These are phyloP conservation scores for Grus americana DNA, from an alignment of 2,113 vertebrate genomes.

Conservation along the genomic window DNA sequence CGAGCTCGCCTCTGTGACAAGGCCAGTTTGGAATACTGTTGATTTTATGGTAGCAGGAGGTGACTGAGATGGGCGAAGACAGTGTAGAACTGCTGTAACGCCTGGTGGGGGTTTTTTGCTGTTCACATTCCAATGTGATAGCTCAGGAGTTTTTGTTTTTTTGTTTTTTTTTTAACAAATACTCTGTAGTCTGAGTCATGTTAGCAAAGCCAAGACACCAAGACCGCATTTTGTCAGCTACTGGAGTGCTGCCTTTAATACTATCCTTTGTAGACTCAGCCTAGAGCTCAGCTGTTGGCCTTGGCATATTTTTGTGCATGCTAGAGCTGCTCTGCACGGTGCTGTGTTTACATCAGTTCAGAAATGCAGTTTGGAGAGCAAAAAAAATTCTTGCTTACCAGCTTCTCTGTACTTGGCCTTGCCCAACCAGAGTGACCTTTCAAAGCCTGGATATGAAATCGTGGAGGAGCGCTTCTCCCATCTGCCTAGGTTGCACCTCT, in stretches of 20 bases:
- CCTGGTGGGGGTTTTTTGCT: neutral
- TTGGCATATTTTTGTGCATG: neutral
- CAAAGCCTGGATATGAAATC: fast-evolving
- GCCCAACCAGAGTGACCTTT: neutral
- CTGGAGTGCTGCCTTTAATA: neutral
- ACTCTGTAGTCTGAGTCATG: neutral
- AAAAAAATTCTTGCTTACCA: neutral
- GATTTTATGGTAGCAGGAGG: neutral
- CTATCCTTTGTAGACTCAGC: neutral
- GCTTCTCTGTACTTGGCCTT: neutral
- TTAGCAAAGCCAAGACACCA: neutral
- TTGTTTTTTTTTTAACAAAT: neutral
- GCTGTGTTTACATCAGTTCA: neutral
- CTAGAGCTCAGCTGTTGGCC: neutral
- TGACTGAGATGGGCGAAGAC: neutral
- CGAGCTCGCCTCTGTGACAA: fast-evolving
- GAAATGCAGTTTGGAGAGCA: neutral
- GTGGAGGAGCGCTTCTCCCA: neutral
- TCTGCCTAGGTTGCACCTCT: fast-evolving
- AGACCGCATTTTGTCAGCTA: neutral
- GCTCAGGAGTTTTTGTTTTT: neutral
- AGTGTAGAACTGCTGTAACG: neutral
- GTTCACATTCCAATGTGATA: neutral
- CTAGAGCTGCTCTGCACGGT: neutral
- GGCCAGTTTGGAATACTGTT: neutral